Evolutionary conservation across 2,888 invertebrate genomes (phyloP).

Genomic region (Mythimna lalbum): DNA sequence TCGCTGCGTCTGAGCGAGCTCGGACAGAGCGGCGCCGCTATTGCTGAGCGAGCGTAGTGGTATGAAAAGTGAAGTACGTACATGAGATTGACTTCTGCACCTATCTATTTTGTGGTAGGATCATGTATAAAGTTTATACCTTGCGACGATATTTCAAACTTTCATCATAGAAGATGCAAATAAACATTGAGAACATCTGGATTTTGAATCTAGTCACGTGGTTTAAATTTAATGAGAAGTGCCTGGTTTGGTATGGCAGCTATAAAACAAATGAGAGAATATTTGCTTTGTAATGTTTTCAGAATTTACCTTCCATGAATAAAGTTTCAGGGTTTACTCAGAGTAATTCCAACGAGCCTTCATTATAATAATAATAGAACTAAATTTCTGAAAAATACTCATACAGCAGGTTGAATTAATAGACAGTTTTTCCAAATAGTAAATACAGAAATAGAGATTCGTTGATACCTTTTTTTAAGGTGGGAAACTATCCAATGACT

Average conservation of each 20-base stretch:
- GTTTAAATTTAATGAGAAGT: conserved; percentile 6
- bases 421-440: too few relatives aligned
- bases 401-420: too few relatives aligned
- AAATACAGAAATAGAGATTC: too few relatives aligned
- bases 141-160: conserved; percentile 54
- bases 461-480: too few relatives aligned
- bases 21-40: too few relatives aligned
- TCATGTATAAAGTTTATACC: conserved; percentile 67
- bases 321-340: not conserved
- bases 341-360: not conserved
- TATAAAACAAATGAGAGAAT: not conserved
- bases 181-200: conserved; percentile 41
- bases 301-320: not conserved
- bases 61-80: too few relatives aligned
- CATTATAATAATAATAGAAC: too few relatives aligned
- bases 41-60: too few relatives aligned
- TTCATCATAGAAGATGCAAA: conserved; percentile 38
- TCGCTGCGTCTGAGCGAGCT: too few relatives aligned
- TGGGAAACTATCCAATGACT: too few relatives aligned
- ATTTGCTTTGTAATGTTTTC: not conserved
- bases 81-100: too few relatives aligned
- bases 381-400: too few relatives aligned
- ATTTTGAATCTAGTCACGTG: not conserved
- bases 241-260: not conserved
- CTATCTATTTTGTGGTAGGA: conserved; percentile 14